Percentiles rank a stretch among this genome's conserved stretches.
Conservation (phyloP, 2,113 vertebrate species). For the Brachypteracias leptosomus region DNA sequence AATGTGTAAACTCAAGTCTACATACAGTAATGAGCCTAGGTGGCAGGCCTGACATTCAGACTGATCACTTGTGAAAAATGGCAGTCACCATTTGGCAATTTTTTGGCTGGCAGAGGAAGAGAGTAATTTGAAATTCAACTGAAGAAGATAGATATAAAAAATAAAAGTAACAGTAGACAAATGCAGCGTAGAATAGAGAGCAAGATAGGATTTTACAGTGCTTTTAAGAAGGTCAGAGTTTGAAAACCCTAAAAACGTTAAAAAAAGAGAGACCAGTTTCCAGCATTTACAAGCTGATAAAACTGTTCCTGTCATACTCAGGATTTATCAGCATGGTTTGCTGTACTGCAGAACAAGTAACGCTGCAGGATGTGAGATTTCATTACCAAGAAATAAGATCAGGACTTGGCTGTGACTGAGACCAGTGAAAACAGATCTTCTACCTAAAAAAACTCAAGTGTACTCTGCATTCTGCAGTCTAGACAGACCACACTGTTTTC, state of each 20-base stretch:
- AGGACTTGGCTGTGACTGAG: conserved; percentile 32
- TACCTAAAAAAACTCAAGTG: conserved; percentile 6
- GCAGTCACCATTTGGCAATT: neutral
- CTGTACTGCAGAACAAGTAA: conserved; percentile 25
- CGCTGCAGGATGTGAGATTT: conserved; percentile 19
- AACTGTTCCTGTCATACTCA: neutral
- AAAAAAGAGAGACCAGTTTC: neutral
- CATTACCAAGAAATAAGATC: conserved; percentile 39
- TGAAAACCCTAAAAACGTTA: neutral
- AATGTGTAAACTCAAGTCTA: neutral
- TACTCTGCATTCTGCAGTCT: neutral
- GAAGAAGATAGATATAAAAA: neutral
- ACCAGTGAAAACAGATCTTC: conserved; percentile 50
- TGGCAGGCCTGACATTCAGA: neutral
- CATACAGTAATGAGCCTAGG: neutral
- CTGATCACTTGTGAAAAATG: conserved; percentile 4
- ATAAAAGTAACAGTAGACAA: neutral
- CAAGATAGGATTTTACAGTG: neutral
- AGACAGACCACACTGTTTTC: conserved; percentile 13
- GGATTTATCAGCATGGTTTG: conserved; percentile 21
- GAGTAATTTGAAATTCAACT: neutral
- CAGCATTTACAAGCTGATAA: neutral
- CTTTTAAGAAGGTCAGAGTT: neutral
- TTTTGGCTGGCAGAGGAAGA: neutral
- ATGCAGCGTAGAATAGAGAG: neutral